phyloP scores from a whole-genome alignment of 2,888 invertebrate genomes.

The Pristionchus fissidentatus region DNA sequence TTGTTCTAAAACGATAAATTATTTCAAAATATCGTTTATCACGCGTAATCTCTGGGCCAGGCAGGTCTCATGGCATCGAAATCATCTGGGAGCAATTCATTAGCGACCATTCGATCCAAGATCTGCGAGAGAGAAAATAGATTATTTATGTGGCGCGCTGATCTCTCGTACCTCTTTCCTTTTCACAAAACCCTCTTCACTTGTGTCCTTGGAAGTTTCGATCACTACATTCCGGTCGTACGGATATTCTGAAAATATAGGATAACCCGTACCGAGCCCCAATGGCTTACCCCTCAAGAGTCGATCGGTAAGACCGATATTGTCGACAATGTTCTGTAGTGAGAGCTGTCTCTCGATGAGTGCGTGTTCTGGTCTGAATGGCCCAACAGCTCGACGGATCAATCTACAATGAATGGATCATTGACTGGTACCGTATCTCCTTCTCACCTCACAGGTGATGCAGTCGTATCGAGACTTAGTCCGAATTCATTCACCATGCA shows the following conservation, averaged over 20 bases:
- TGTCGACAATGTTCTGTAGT: constrained; percentile 80
- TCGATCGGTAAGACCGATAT: constrained; percentile 64
- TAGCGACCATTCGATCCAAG: constrained; percentile 36
- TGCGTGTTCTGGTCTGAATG: constrained; percentile 85
- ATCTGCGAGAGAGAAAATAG: background rate
- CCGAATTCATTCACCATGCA: constrained; percentile 89
- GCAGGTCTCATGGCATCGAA: constrained; percentile 65
- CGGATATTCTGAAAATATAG: background rate
- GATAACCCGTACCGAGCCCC: background rate
- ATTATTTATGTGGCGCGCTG: no score
- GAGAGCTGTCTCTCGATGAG: constrained; percentile 88
- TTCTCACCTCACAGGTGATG: constrained; percentile 83
- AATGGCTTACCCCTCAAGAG: constrained; percentile 42
- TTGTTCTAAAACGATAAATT: constrained; percentile 9
- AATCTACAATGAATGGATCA: constrained; percentile 71
- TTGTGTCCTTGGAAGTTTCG: constrained; percentile 3
- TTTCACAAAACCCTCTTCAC: constrained; percentile 18
- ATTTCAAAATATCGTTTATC: background rate
- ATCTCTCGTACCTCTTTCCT: constrained; percentile 19
- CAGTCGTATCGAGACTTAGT: constrained; percentile 84
- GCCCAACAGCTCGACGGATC: constrained; percentile 79
- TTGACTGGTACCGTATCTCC: background rate
- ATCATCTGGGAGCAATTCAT: constrained; percentile 51
- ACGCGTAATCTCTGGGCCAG: constrained; percentile 62
- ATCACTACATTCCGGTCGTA: constrained; percentile 43